Evolutionary conservation across 2,888 invertebrate genomes (phyloP), one percentile per base, ranked within the genome.

Genomic region (Philaethria dido): DNA sequence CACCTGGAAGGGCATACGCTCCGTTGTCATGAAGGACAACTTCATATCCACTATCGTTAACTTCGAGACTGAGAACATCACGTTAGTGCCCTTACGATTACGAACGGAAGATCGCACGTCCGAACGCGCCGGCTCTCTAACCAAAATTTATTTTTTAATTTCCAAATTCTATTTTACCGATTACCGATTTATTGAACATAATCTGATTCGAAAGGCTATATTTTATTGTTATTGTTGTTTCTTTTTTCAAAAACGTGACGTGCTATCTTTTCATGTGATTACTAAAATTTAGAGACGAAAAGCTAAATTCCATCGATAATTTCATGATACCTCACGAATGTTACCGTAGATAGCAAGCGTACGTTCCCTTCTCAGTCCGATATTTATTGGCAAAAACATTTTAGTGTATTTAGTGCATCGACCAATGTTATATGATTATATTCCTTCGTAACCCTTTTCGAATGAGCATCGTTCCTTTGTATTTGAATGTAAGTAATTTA

Each of bases 21-120:
- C 96, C 73, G 95, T 97, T 78, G 96, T 98, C 85, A 97, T 98
- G 95, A 96, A 97, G 93, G 99, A 99, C 91, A 98, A 98, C 94
- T 98, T 98, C 93, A 98, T 98, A 91, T 95, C 96, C 67, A 97
- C 97, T 77, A 98, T 98, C 89, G 96, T 98, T 92, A 97, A 97
- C 94, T 98, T 98, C 95, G 96, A 96, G 93, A 98, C 98, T 75
- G 97, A 98, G 84, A 95, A 96, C 85, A 95, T 99, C 93, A 96
- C 96, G 97, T 98, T 98, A 95, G 96, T 95, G 74, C 71, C 67
- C 69, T 78, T 70, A 74, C 70, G 70, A 73, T 76, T 76, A 73
- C 71, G 72, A 68, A 54, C 64, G 36, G 69, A 39, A 70, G 73
- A 70, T 78, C 72, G 74, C 76, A 76, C 80, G 78, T 66, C 63